Percentiles rank a stretch among this genome's conserved stretches.
Evolutionary conservation across 2,797 vertebrate species (phyloP).

Genomic region (Aselliscus stoliczkanus): DNA sequence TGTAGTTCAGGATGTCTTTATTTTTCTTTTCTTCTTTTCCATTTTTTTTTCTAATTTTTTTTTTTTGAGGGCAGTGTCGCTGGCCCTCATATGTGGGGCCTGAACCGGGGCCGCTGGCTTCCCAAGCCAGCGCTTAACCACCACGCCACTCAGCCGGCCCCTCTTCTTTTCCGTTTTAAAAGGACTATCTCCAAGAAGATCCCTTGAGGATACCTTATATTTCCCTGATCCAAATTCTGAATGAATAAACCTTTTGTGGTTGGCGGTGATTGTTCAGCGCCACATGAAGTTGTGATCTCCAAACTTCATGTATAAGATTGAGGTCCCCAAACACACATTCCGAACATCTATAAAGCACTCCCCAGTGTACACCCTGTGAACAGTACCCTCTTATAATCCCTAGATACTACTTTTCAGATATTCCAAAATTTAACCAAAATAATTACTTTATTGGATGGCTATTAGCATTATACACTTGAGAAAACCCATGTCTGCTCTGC

Average conservation of each 20-base stretch:
- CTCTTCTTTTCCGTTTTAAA: not conserved
- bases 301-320: not conserved
- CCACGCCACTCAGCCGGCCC: too few relatives aligned
- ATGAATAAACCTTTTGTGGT: not conserved
- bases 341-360: not conserved
- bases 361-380: fast-evolving
- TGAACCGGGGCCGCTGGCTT: too few relatives aligned
- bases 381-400: not conserved
- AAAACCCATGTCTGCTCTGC: not conserved
- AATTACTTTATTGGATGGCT: not conserved
- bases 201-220: not conserved
- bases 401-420: not conserved
- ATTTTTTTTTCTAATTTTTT: too few relatives aligned
- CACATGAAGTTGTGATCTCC: not conserved
- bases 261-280: not conserved
- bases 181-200: not conserved
- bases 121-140: too few relatives aligned
- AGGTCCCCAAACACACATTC: not conserved
- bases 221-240: not conserved
- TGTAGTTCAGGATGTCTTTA: not conserved
- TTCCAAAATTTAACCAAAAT: slow-evolving; percentile 6
- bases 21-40: not conserved
- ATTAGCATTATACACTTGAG: not conserved
- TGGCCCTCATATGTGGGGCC: too few relatives aligned
- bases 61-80: too few relatives aligned